These are phyloP conservation scores for Kuschelorhynchus macadamiae DNA, from an alignment of 2,888 invertebrate species.

Conservation along the genomic window DNA sequence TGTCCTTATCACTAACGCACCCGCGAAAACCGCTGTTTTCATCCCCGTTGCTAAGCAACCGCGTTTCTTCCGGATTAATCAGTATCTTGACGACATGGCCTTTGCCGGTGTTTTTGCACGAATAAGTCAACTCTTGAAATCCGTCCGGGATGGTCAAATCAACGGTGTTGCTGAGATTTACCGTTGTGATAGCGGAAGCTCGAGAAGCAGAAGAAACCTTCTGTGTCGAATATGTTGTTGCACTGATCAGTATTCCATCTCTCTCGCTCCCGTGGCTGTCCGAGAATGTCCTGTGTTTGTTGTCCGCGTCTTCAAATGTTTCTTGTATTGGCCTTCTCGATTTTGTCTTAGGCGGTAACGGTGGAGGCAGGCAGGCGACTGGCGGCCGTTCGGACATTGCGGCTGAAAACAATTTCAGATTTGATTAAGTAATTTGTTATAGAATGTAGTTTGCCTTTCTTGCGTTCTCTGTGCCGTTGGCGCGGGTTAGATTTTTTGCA, in stretches of 20 bases:
- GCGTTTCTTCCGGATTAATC: constrained; percentile 73
- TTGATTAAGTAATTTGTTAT: constrained; percentile 43
- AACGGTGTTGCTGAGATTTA: constrained; percentile 55
- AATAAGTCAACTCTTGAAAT: constrained; percentile 42
- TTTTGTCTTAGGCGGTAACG: constrained; percentile 73
- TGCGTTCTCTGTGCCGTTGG: constrained; percentile 12
- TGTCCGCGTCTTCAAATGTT: constrained; percentile 28
- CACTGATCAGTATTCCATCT: constrained; percentile 39
- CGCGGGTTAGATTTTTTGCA: constrained; percentile 18
- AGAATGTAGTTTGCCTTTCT: constrained; percentile 50
- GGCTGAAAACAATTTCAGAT: constrained; percentile 48
- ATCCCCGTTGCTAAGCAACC: constrained; percentile 25
- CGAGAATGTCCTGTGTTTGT: constrained; percentile 11
- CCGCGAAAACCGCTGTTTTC: constrained; percentile 9
- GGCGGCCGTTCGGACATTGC: constrained; percentile 73
- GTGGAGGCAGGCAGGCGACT: constrained; percentile 71
- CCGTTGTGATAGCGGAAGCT: constrained; percentile 56
- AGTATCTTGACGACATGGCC: constrained; percentile 79
- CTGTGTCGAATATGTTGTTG: constrained; percentile 28
- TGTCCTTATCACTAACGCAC: constrained; percentile 9
- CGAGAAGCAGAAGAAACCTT: constrained; percentile 33
- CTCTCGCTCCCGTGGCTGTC: constrained; percentile 17
- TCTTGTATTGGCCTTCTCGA: constrained; percentile 38
- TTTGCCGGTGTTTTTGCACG: constrained; percentile 63
- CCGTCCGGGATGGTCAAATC: constrained; percentile 57